phyloP scores from a whole-genome alignment of 2,113 vertebrate species.

The Etheostoma cragini region DNA sequence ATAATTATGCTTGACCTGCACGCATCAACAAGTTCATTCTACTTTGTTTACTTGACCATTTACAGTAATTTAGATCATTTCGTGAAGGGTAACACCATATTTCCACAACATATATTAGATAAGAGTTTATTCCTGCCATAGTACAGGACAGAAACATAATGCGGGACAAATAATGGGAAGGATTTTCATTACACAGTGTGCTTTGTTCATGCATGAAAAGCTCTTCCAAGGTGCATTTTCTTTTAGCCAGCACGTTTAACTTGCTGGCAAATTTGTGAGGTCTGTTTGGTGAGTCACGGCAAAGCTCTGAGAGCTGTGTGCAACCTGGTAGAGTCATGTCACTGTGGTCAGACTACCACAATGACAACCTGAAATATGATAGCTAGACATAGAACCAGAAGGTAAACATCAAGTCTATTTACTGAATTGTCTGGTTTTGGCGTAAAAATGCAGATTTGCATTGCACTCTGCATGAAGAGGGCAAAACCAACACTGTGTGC shows the following conservation, averaged over 20 bases:
- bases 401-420: slow-evolving; percentile 50
- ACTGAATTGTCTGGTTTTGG: slow-evolving; percentile 19
- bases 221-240: background rate
- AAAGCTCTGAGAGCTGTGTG: slow-evolving; percentile 10
- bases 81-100: background rate
- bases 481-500: background rate
- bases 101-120: background rate
- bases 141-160: background rate
- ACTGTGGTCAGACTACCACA: slow-evolving; percentile 55
- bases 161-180: background rate
- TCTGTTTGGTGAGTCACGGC: slow-evolving; percentile 16
- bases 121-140: background rate
- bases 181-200: background rate
- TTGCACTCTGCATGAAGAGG: background rate
- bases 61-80: slow-evolving; percentile 21
- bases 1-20: background rate
- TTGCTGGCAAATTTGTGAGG: slow-evolving; percentile 16
- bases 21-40: background rate
- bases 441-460: slow-evolving; percentile 19
- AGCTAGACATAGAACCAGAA: slow-evolving; percentile 13
- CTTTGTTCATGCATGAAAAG: slow-evolving; percentile 7
- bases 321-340: slow-evolving; percentile 43
- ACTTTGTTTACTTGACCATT: slow-evolving; percentile 22
- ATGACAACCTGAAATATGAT: slow-evolving; percentile 47
- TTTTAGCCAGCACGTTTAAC: background rate